Base-by-base conservation (phyloP, 2,888 invertebrate genomes). In the Vandiemenella viatica region DNA sequence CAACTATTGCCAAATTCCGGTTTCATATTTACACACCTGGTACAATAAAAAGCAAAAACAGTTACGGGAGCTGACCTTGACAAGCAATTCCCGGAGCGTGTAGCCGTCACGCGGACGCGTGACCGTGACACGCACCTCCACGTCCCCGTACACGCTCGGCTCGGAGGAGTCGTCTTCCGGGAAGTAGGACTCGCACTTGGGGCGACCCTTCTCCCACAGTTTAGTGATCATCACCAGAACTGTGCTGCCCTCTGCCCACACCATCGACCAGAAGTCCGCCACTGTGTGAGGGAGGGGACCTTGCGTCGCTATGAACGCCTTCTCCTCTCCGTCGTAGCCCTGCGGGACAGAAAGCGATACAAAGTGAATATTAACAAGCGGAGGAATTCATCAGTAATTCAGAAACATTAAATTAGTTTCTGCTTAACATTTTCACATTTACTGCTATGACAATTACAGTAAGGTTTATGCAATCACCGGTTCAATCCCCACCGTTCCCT, bases 191-290 rank as follows among this genome's bases (percentile, higher is more conserved):
- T 92, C 90, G 68, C 93, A 93, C 66, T 93, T 93, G 55, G 81
- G 65, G 78, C 86, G 67, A 59, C 64, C 81, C 58, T 86, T 84
- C 62, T 93, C 93, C 55, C 83, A 75, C 54, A 93, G 76, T 61
- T 86, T 85, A 1, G 93, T 93, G 44, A 93, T 79, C 92, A 93
- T 93, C 1, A 92, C 85, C 41, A 93, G 78, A 55, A 74, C 75
- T 16, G 70, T 67, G 13, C 67, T 63, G 53, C 67, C 67, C 57
- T 76, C 73, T 45, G 66, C 60, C 75, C 76, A 76, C 6, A 90
- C 77, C 90, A 92, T 89, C 26, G 77, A 73, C 92, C 92, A 93
- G 66, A 92, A 91, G 63, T 93, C 92, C 57, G 76, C 79, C 46
- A 91, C 79, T 0, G 93, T 93, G 65, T 91, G 87, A 19, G 83